These are phyloP conservation scores for Beaufortia kweichowensis DNA, from an alignment of 2,113 vertebrate species.

Conservation along the genomic window DNA sequence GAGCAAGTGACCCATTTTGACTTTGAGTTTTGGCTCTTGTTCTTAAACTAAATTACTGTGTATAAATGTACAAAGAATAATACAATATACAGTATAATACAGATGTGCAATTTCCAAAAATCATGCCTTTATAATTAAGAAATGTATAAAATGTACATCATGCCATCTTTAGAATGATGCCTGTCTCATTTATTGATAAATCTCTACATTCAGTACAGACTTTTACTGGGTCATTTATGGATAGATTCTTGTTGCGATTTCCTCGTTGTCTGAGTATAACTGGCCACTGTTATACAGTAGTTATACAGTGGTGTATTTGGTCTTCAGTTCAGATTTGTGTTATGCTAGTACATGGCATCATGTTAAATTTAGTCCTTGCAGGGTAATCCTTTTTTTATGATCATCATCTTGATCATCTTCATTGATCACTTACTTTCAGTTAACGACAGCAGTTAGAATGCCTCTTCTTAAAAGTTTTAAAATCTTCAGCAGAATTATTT, in stretches of 20 bases:
- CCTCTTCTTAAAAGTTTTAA: constrained; percentile 72
- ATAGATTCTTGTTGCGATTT: not conserved
- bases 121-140: no score
- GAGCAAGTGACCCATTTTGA: no score
- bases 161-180: no score
- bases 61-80: not conserved
- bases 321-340: not conserved
- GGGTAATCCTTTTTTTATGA: not conserved
- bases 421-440: not conserved
- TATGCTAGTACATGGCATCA: not conserved
- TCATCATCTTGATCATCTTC: not conserved
- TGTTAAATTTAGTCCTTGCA: no score
- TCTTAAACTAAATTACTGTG: constrained; percentile 32
- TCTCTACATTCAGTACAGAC: not conserved
- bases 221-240: not conserved
- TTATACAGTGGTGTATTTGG: not conserved
- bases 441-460: constrained; percentile 82
- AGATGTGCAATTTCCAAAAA: no score
- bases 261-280: not conserved
- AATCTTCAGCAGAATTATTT: constrained; percentile 72
- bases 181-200: not conserved
- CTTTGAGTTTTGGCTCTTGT: not conserved
- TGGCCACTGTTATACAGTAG: not conserved
- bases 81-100: not conserved
- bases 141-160: no score